A percentile compares a stretch with the other conserved stretches of the same genome.
phyloP scores from a whole-genome alignment of 2,797 vertebrate genomes.

The Premnoplex brunnescens region DNA sequence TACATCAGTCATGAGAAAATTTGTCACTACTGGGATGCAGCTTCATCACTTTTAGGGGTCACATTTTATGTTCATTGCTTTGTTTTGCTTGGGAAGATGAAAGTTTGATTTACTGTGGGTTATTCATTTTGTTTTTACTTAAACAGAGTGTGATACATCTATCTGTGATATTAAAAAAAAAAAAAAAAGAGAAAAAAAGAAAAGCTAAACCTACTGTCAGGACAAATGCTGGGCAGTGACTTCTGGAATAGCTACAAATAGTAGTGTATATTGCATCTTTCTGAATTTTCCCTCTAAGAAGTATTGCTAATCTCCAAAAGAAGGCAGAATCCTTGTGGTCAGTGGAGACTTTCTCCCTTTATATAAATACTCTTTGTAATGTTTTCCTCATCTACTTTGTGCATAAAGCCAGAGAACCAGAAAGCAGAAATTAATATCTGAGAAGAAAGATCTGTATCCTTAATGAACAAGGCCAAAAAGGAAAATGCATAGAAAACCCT shows the following conservation, averaged over 20 bases:
- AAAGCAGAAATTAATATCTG: background rate
- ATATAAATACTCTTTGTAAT: background rate
- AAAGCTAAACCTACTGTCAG: background rate
- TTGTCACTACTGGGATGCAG: background rate
- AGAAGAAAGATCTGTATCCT: background rate
- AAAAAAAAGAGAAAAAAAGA: background rate
- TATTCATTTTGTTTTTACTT: background rate
- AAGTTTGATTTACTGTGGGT: background rate
- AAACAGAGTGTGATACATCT: background rate
- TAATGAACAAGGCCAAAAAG: background rate
- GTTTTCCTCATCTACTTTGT: background rate
- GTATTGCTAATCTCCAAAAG: background rate
- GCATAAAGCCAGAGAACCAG: background rate
- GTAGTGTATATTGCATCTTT: fast-evolving
- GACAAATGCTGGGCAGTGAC: background rate
- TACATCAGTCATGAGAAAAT: background rate
- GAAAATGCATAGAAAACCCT: background rate
- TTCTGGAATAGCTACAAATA: background rate
- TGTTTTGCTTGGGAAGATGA: background rate
- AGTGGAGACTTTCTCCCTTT: background rate
- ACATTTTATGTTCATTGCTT: background rate
- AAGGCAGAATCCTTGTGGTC: background rate
- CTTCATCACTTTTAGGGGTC: background rate
- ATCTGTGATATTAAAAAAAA: background rate
- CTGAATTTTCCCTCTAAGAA: background rate